Percentiles rank a stretch among this genome's conserved stretches.
Evolutionary conservation across 2,888 invertebrate genomes (phyloP).

Genomic region (Drosophila emarginata): DNA sequence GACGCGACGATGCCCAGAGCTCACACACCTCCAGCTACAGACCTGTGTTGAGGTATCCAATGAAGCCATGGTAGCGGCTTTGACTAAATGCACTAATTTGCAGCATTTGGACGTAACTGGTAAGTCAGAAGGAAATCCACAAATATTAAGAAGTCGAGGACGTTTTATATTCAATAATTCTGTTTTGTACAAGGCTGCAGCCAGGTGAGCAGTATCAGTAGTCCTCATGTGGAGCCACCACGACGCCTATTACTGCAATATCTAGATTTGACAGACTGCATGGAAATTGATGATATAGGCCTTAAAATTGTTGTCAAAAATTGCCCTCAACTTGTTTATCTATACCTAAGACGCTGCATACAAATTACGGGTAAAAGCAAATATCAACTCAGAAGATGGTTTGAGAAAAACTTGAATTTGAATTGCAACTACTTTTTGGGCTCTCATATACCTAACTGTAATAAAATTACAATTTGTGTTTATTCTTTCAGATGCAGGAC

Average conservation of each 20-base stretch:
- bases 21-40: constrained; percentile 91
- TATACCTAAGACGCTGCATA: constrained; percentile 93
- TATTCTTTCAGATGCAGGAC: constrained; percentile 87
- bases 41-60: constrained; percentile 90
- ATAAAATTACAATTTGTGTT: background rate
- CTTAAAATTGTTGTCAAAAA: constrained; percentile 92
- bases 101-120: constrained; percentile 94
- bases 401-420: too few relatives aligned
- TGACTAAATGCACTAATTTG: constrained; percentile 90
- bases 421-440: too few relatives aligned
- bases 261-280: constrained; percentile 95
- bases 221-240: constrained; percentile 86
- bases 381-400: too few relatives aligned
- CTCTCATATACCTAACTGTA: too few relatives aligned
- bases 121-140: constrained; percentile 79
- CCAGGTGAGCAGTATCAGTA: constrained; percentile 89
- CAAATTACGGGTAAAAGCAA: constrained; percentile 89
- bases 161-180: background rate
- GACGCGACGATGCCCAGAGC: constrained; percentile 90
- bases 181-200: constrained; percentile 85
- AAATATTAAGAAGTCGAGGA: background rate
- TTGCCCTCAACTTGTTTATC: constrained; percentile 92
- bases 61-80: constrained; percentile 89
- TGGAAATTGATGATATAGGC: constrained; percentile 91
- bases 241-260: constrained; percentile 90